Base-by-base conservation (phyloP, 2,797 vertebrate genomes). In the Arnoldichthys spilopterus region DNA sequence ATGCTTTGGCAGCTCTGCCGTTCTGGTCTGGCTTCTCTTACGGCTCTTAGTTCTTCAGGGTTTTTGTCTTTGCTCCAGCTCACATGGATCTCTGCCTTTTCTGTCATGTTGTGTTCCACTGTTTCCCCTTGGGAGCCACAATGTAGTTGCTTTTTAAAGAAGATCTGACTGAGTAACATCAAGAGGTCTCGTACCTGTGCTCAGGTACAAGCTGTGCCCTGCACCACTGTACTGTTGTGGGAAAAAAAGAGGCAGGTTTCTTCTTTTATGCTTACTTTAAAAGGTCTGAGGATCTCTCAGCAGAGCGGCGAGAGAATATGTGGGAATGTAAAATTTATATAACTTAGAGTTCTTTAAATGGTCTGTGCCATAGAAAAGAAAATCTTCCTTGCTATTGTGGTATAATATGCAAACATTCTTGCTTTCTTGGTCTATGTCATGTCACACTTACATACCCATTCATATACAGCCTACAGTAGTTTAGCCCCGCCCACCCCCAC, bases 51-150 rank as follows among this genome's bases (percentile, higher is more conserved):
- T 53, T 51, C 78, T 32, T 22, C 53, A 22, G 58, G 67, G 26
- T 47, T 81, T 76, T 47, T 15, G 43, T 30, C n/a, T 22, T 63
- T 15, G 34, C 78, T 75, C 26, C 56, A 56, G 64, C 66, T 71
- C 56, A 4, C 13, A 3, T 12, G 45, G 22, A 26, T 37, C 54
- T 53, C 34, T 1, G 7, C 40, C 26, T 67, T 40, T 49, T 56
- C 61, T 53, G 37, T 71, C 43, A 24, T 74, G 7, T 47, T 59
- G 43, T 59, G 32, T 34, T 20, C 22, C 63, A n/a, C n/a, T 1
- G 22, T 16, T 67, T 54, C 73, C 70, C 53, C 62, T 75, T 24
- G 22, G 72, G 66, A 75, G 24, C 24, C 66, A 22, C 8, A 32
- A 26, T 56, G n/a, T 24, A 62, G 72, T 6, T 15, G 15, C 40